Percentiles rank a stretch among this genome's conserved stretches.
Evolutionary conservation across 2,888 invertebrate genomes (phyloP).

Genomic region (Andrena minutula): DNA sequence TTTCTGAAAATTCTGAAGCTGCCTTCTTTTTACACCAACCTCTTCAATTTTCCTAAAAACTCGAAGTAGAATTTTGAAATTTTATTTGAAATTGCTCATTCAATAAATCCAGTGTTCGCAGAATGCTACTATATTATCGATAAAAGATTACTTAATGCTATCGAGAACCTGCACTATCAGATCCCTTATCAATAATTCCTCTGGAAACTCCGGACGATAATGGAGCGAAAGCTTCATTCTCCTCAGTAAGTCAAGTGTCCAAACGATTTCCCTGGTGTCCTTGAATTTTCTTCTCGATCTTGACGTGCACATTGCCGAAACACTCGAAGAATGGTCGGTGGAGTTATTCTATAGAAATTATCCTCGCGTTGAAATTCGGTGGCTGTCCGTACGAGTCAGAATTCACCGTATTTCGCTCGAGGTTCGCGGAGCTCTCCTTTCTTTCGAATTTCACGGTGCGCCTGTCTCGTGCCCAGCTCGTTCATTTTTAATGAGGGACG

Average conservation of each 20-base stretch:
- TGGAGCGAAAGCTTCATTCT: not conserved
- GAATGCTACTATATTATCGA: not conserved
- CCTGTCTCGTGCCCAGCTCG: not conserved
- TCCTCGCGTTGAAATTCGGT: not conserved
- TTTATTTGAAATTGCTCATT: conserved; percentile 1
- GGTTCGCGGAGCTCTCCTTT: not conserved
- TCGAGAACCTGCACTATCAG: not conserved
- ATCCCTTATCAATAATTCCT: conserved; percentile 7
- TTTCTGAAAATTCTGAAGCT: too few species aligned
- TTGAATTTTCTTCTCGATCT: conserved; percentile 8
- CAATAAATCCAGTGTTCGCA: not conserved
- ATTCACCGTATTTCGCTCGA: not conserved
- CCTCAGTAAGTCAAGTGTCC: not conserved
- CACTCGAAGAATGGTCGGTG: not conserved
- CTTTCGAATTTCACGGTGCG: conserved; percentile 20
- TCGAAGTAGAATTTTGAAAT: not conserved
- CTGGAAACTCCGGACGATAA: not conserved
- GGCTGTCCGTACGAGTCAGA: not conserved
- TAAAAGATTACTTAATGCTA: not conserved
- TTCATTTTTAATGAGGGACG: conserved; percentile 20
- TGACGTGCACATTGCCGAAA: not conserved
- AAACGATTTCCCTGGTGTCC: not conserved
- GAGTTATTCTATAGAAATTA: not conserved
- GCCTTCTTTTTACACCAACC: too few species aligned
- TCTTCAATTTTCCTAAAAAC: too few species aligned